Conservation (phyloP, 2,113 vertebrate genomes). For the Saccopteryx leptura region DNA sequence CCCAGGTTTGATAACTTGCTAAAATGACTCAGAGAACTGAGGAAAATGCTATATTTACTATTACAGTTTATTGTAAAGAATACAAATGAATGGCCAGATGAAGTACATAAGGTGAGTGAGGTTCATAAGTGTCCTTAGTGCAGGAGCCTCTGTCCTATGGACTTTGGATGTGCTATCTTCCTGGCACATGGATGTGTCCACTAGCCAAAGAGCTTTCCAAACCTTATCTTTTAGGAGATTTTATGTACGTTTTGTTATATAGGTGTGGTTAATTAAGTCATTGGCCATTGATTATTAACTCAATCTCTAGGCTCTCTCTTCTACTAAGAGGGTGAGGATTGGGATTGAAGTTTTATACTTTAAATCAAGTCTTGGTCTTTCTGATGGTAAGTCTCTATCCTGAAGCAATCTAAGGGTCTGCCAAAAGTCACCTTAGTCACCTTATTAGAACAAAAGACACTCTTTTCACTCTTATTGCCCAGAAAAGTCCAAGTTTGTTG, state of each 20-base stretch:
- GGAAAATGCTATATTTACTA: background rate
- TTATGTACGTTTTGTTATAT: background rate
- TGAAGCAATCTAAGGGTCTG: background rate
- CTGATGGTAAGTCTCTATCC: background rate
- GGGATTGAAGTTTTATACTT: background rate
- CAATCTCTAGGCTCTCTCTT: background rate
- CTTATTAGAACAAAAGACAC: background rate
- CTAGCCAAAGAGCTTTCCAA: background rate
- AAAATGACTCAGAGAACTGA: background rate
- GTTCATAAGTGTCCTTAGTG: background rate
- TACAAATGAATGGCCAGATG: background rate
- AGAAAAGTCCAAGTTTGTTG: background rate
- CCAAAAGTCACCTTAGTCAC: background rate
- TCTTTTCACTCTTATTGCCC: background rate
- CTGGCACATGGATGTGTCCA: background rate
- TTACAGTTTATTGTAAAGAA: background rate
- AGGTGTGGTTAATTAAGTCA: background rate
- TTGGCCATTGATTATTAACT: background rate
- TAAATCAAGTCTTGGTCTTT: background rate
- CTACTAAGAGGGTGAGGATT: background rate
- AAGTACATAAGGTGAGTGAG: background rate
- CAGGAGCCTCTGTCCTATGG: background rate
- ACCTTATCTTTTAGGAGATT: background rate
- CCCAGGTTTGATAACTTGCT: background rate
- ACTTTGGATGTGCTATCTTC: background rate